A percentile compares a stretch with the other conserved stretches of the same genome.
phyloP scores from a whole-genome alignment of 2,113 vertebrate species.

The Raja brachyura region DNA sequence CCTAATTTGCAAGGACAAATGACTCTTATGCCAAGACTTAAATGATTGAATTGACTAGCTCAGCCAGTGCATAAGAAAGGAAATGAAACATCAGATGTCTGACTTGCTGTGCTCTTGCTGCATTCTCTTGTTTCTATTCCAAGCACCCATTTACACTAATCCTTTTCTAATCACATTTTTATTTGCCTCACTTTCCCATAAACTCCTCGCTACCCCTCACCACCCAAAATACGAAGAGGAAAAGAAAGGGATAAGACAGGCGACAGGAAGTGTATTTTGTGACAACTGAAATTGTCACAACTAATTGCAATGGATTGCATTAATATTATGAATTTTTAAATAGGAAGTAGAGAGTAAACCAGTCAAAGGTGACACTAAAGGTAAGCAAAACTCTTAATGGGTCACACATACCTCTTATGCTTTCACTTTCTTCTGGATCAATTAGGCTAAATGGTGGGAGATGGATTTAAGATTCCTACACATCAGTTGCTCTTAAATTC shows the following conservation, averaged over 20 bases:
- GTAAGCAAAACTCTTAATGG: neutral
- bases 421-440: neutral
- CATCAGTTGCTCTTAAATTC: neutral
- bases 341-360: neutral
- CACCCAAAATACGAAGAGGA: no score
- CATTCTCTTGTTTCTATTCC: no score
- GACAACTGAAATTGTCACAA: neutral
- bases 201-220: no score
- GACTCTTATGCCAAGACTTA: neutral
- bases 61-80: neutral
- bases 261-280: neutral
- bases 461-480: slow-evolving; percentile 16
- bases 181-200: no score
- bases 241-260: no score
- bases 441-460: neutral
- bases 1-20: slow-evolving; percentile 4
- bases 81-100: neutral
- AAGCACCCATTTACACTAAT: no score
- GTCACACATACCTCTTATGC: no score
- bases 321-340: neutral
- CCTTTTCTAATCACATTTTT: no score
- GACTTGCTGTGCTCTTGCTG: no score
- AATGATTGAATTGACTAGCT: neutral
- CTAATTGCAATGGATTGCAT: neutral
- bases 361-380: neutral